These are phyloP conservation scores for Lepisosteus osseus DNA, from an alignment of 2,113 vertebrate genomes.

Conservation along the genomic window DNA sequence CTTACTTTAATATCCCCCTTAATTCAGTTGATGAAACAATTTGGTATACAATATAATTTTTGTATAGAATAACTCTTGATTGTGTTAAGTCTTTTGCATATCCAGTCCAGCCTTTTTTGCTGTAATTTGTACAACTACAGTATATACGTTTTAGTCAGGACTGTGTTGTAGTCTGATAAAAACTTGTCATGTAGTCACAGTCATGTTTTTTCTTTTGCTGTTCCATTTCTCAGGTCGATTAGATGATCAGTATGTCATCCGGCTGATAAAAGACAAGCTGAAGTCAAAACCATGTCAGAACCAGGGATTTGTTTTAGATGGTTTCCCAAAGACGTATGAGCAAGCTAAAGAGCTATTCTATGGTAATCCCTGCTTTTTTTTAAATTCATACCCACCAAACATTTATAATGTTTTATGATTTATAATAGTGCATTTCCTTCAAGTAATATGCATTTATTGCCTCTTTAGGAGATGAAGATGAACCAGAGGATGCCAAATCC, in stretches of 20 bases:
- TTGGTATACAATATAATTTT: no score
- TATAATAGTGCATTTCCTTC: not conserved
- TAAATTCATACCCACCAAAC: not conserved
- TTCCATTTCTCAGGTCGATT: conserved; percentile 58
- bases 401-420: not conserved
- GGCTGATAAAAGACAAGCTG: conserved; percentile 78
- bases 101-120: no score
- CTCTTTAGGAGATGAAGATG: conserved; percentile 61
- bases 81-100: no score
- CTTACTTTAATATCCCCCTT: no score
- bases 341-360: conserved; percentile 80
- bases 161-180: no score
- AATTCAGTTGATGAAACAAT: no score
- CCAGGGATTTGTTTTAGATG: conserved; percentile 88
- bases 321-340: conserved; percentile 78
- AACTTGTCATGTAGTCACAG: no score
- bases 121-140: no score
- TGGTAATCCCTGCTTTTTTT: conserved; percentile 53
- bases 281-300: conserved; percentile 83
- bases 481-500: conserved; percentile 46
- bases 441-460: conserved; percentile 2
- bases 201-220: not conserved
- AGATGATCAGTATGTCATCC: conserved; percentile 68
- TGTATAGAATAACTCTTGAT: no score
- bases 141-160: no score